Evolutionary conservation across 2,113 vertebrate genomes (phyloP).

Genomic region (Eclectus roratus): DNA sequence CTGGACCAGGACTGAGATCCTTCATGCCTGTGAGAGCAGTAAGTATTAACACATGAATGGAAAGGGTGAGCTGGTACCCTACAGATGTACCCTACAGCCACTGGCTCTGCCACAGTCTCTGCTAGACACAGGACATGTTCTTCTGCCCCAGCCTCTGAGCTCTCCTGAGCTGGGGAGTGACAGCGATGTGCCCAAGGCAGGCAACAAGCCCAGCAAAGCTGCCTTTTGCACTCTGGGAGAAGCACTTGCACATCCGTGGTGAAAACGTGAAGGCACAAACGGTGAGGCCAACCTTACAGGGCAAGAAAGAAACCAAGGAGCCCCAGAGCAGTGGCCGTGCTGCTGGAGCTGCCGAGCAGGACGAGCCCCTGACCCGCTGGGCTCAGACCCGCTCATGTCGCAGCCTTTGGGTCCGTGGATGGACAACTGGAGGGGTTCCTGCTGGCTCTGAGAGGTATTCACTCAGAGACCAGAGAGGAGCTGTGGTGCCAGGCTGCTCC

Average conservation of each 20-base stretch:
- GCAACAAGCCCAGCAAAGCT: not conserved
- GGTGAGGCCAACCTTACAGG: accelerated
- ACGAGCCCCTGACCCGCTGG: accelerated
- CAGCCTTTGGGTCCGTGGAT: accelerated
- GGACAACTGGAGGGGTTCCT: accelerated
- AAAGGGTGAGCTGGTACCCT: not conserved
- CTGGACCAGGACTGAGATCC: not conserved
- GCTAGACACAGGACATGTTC: not conserved
- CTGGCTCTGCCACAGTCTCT: not conserved
- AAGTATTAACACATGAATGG: not conserved
- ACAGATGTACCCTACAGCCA: not conserved
- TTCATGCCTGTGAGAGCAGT: no score
- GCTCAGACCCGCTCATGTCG: accelerated
- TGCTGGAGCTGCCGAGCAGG: not conserved
- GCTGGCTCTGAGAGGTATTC: not conserved
- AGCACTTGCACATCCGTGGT: not conserved
- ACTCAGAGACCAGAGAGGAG: not conserved
- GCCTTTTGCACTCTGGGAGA: accelerated
- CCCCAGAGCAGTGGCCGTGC: accelerated
- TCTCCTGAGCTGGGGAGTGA: not conserved
- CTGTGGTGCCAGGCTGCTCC: not conserved
- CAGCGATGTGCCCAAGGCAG: accelerated
- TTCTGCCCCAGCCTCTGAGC: not conserved
- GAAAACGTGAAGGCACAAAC: not conserved
- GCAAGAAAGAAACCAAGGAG: accelerated